Percentiles rank a stretch among this genome's conserved stretches.
Conservation (phyloP, 2,888 invertebrate genomes). For the Physocephala rufipes region DNA sequence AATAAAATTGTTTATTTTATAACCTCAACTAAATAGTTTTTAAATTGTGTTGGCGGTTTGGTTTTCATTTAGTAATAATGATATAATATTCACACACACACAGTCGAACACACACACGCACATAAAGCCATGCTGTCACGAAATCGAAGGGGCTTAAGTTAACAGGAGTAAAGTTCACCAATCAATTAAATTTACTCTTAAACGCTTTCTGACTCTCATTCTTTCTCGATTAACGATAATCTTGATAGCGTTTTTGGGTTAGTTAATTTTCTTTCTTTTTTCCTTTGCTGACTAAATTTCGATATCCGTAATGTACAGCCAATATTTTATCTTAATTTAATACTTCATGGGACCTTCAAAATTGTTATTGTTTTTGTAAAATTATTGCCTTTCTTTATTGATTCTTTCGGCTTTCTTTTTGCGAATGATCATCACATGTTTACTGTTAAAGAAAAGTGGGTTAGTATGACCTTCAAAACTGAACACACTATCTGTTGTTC, state of each 20-base stretch:
- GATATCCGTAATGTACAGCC: not conserved
- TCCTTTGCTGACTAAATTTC: too few species aligned
- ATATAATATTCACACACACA: too few species aligned
- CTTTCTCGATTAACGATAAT: conserved; percentile 36
- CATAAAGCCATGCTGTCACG: not conserved
- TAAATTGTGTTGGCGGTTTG: conserved; percentile 31
- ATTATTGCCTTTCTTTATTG: not conserved
- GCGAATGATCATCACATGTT: too few species aligned
- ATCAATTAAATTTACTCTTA: conserved; percentile 59
- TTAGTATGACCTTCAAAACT: too few species aligned
- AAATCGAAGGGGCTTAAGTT: not conserved
- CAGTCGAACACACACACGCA: not conserved
- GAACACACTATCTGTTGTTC: too few species aligned
- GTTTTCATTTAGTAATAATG: conserved; percentile 21
- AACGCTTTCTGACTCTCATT: conserved; percentile 34
- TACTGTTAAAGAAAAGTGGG: too few species aligned
- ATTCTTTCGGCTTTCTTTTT: too few species aligned
- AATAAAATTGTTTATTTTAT: conserved; percentile 6
- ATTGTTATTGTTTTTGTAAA: not conserved
- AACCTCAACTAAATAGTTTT: conserved; percentile 20
- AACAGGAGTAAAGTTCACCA: conserved; percentile 28
- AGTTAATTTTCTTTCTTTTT: not conserved
- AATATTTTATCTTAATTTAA: not conserved
- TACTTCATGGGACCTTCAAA: conserved; percentile 33
- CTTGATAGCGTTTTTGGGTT: conserved; percentile 28